phyloP scores from a whole-genome alignment of 1,140 invertebrate species.

The Sarcophaga peregrina region DNA sequence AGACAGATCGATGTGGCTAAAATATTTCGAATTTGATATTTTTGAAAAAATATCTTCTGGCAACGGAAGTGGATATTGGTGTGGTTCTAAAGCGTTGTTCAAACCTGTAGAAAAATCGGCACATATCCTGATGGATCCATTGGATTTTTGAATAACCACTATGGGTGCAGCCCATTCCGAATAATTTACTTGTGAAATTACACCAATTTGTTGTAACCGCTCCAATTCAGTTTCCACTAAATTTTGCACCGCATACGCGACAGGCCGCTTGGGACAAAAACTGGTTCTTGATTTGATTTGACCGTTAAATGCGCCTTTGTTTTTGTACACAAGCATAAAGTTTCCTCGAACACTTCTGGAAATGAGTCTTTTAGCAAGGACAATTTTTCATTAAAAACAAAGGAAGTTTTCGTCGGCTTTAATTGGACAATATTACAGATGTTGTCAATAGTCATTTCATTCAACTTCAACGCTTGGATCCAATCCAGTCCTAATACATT shows the following conservation, averaged over 20 bases:
- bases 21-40: background rate
- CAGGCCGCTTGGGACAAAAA: no score
- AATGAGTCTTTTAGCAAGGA: no score
- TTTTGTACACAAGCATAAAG: background rate
- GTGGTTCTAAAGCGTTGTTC: constrained; percentile 36
- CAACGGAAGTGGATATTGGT: constrained; percentile 44
- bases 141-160: constrained; percentile 55
- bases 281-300: no score
- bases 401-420: background rate
- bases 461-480: background rate
- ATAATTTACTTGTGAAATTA: constrained; percentile 49
- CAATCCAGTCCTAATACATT: background rate
- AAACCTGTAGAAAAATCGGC: constrained; percentile 47
- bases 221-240: constrained; percentile 41
- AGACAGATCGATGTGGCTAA: constrained; percentile 13
- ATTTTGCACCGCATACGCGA: no score
- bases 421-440: background rate
- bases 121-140: constrained; percentile 5
- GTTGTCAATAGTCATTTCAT: background rate
- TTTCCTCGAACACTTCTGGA: background rate
- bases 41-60: constrained; percentile 42
- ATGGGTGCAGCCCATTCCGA: constrained; percentile 65
- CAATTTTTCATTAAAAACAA: no score
- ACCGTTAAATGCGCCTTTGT: no score
- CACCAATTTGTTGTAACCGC: constrained; percentile 4